Conservation (phyloP, 1,140 invertebrate genomes). For the Macrobrachium nipponense region DNA sequence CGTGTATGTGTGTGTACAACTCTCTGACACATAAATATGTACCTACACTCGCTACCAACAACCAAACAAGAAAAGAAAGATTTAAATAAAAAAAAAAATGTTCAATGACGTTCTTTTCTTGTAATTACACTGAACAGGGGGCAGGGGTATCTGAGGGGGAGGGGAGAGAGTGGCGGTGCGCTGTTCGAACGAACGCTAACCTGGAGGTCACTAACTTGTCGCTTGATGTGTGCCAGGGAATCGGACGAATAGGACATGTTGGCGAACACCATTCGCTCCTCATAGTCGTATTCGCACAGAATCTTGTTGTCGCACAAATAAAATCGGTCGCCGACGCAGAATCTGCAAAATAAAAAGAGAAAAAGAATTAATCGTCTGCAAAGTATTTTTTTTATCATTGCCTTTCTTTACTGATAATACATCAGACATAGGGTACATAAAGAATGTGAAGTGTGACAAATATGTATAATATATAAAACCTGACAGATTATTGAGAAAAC, state of each 20-base stretch:
- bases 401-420: no score
- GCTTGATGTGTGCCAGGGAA: slow-evolving; percentile 86
- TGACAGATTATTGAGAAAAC: not conserved
- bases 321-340: slow-evolving; percentile 93
- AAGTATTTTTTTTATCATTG: no score
- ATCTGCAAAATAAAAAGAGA: slow-evolving; percentile 31
- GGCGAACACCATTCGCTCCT: slow-evolving; percentile 89
- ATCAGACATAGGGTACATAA: no score
- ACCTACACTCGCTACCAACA: no score
- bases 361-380: not conserved
- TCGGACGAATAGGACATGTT: slow-evolving; percentile 92
- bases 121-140: not conserved
- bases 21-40: no score
- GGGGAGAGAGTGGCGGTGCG: slow-evolving; percentile 43
- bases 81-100: no score
- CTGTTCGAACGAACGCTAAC: slow-evolving; percentile 57
- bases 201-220: slow-evolving; percentile 73
- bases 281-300: slow-evolving; percentile 93
- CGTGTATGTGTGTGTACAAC: no score
- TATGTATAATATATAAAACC: not conserved
- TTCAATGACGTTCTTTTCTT: not conserved
- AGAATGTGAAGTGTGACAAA: no score
- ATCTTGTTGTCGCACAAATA: slow-evolving; percentile 95
- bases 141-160: not conserved
- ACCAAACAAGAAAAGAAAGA: no score